Evolutionary conservation across 2,797 vertebrate species (phyloP).

Genomic region (Sparus aurata): DNA sequence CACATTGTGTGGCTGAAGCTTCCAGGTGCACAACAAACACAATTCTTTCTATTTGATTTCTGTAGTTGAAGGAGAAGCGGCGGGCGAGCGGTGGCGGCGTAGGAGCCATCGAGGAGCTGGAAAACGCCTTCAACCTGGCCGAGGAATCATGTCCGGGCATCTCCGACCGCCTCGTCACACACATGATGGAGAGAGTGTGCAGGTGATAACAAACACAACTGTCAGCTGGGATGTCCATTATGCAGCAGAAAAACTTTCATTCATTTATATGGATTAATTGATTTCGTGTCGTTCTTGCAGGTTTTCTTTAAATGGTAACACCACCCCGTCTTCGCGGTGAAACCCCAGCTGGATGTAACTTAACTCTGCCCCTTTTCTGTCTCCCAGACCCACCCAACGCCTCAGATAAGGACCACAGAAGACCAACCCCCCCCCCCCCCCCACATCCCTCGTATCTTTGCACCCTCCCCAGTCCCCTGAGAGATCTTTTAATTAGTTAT

Average conservation of each 20-base stretch:
- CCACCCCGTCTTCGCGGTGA: conserved; percentile 80
- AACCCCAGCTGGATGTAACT: conserved; percentile 64
- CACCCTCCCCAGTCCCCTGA: conserved; percentile 57
- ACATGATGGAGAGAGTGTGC: conserved; percentile 96
- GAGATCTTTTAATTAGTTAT: conserved; percentile 88
- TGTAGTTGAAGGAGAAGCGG: conserved; percentile 93
- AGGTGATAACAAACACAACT: conserved; percentile 85
- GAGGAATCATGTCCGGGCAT: conserved; percentile 99
- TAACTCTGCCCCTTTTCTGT: conserved; percentile 50
- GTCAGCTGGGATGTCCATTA: neutral
- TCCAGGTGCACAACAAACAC: neutral
- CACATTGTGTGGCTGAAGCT: neutral
- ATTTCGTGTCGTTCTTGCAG: conserved; percentile 50
- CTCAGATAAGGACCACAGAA: conserved; percentile 75
- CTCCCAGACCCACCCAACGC: conserved; percentile 44
- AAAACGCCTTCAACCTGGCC: conserved; percentile 96
- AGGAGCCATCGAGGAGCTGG: conserved; percentile 96
- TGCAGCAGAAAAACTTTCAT: neutral
- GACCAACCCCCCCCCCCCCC: neutral
- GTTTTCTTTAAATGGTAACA: conserved; percentile 85
- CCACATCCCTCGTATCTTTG: conserved; percentile 43
- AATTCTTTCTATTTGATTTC: neutral
- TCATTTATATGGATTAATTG: neutral
- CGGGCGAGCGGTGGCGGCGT: conserved; percentile 88
- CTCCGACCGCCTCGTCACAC: conserved; percentile 95